Base-by-base conservation (phyloP, 1,140 invertebrate species). In the Ylistrum balloti region DNA sequence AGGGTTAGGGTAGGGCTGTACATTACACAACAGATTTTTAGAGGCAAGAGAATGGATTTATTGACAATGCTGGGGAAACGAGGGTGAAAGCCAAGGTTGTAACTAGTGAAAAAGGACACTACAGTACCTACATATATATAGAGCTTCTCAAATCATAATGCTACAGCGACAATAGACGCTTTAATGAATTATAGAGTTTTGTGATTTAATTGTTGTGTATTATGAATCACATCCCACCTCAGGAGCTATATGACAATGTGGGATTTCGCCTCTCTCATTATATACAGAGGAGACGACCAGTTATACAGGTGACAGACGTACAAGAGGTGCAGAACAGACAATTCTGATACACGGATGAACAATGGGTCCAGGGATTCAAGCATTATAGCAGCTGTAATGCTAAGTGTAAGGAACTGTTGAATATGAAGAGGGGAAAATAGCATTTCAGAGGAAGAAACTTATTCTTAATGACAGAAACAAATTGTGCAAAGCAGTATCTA, bases 131-230 rank as follows among this genome's bases (percentile, higher is more conserved):
- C 56, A 74, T 74, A 45, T 45, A 74, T n/a, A 74, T 74, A 74
- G 56, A 74, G 56, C 56, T 74, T 74, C 56, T 74, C n/a, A 74
- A 74, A 28, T 74, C 56, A 74, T 74, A 74, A 28, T 74, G 56
- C 56, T 74, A 74, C 17, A 17, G 56, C 56, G 56, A 74, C 2
- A 74, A 28, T 17, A 28, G 56, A 74, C 56, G 56, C 56, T 74
- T 48, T n/a, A n/a, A 74, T 28, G 5, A n/a, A n/a, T 28, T 74
- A 74, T 74, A 28, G 22, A 74, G 56, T 74, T 74, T 74, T 74
- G 56, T 74, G 56, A 74, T 74, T n/a, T 28, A 74, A n/a, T 74
- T n/a, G 22, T 74, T 74, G 56, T 74, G 56, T 17, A 28, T 74
- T 74, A 9, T n/a, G 22, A 74, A 28, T 28, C 17, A 74, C 56